Evolutionary conservation across 2,797 vertebrate genomes (phyloP), one percentile per base, ranked within the genome.

Genomic region (Pagetopsis macropterus): DNA sequence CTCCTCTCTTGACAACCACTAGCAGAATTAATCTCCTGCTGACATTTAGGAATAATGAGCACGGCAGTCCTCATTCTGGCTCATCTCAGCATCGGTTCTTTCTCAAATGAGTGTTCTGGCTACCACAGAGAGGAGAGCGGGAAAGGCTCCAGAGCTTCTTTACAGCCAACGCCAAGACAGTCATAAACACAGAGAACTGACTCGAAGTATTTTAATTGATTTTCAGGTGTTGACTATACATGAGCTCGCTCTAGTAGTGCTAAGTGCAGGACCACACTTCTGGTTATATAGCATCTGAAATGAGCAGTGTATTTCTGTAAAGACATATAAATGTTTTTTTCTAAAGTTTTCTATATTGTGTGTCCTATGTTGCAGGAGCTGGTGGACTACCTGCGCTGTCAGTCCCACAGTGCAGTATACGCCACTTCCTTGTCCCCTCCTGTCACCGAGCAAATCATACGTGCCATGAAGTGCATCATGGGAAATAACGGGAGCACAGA

Each of bases 371-470:
- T 89, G 46, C 93, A 98, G 97, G 96, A 93, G 46, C 91, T 97
- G 79, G 96, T 98, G 93, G 96, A 97, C 87, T 97, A 96, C 87
- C 90, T 98, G 82, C 94, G 96, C 43, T 79, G 83, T 72, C 92
- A 96, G 75, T 98, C 97, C 49, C 97, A 98, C 88, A 96, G 96
- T 13, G 94, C 95, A 14, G 90, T 93, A 10, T 98, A 98, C 3
- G 95, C 96, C 74, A 81, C 95, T 0, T 95, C 97, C 19, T 97
- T 98, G 96, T 96, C 95, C 70, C 94, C 96, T 0, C 92, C 96
- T 0, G 74, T 98, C 52, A 91, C 95, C 2, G 94, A 97, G 86
- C 96, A 98, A 87, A 92, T 97, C 92, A 94, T 96, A 87, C 94
- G 96, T 27, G 94, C 95, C 3, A 93, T 98, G 86, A 97, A 95